Evolutionary conservation across 2,797 vertebrate genomes (phyloP).

Genomic region (Siniperca scherzeri): DNA sequence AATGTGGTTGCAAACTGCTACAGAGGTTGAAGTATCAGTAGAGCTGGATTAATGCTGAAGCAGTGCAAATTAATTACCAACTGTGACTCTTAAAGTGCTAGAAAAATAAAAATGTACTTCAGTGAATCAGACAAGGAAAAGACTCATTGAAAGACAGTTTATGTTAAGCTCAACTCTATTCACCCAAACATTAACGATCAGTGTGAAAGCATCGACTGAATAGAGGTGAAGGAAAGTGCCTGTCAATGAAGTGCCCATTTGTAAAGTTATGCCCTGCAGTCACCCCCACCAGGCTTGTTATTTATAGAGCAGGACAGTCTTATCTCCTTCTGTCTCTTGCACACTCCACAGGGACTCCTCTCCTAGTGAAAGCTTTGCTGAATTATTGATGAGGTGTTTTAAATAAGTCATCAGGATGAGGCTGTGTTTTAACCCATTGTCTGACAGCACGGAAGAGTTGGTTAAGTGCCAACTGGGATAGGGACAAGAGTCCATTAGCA

Average conservation of each 20-base stretch:
- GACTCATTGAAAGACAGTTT: not conserved
- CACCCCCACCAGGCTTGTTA: conserved; percentile 55
- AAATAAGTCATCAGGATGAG: conserved; percentile 80
- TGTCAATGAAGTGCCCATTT: conserved; percentile 51
- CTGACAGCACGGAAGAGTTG: conserved; percentile 57
- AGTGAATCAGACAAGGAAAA: not conserved
- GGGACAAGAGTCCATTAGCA: conserved; percentile 67
- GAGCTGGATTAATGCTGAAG: conserved; percentile 12
- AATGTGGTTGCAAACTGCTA: not conserved
- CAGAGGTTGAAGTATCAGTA: not conserved
- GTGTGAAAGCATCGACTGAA: conserved; percentile 10
- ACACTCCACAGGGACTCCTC: conserved; percentile 71
- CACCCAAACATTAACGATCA: conserved; percentile 36
- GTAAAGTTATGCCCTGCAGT: conserved; percentile 52
- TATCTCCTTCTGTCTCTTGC: conserved; percentile 55
- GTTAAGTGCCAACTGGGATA: conserved; percentile 63
- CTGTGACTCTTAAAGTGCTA: not conserved
- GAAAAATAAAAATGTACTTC: not conserved
- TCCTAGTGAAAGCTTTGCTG: conserved; percentile 75
- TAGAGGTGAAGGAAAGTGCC: conserved; percentile 23
- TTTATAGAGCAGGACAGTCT: conserved; percentile 71
- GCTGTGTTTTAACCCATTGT: conserved; percentile 72
- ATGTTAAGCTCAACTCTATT: conserved; percentile 9
- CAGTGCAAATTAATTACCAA: not conserved
- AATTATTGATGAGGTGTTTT: conserved; percentile 84